A percentile compares a stretch with the other conserved stretches of the same genome.
Evolutionary conservation across 2,797 vertebrate genomes (phyloP).

Genomic region (Syndactyla subalaris): DNA sequence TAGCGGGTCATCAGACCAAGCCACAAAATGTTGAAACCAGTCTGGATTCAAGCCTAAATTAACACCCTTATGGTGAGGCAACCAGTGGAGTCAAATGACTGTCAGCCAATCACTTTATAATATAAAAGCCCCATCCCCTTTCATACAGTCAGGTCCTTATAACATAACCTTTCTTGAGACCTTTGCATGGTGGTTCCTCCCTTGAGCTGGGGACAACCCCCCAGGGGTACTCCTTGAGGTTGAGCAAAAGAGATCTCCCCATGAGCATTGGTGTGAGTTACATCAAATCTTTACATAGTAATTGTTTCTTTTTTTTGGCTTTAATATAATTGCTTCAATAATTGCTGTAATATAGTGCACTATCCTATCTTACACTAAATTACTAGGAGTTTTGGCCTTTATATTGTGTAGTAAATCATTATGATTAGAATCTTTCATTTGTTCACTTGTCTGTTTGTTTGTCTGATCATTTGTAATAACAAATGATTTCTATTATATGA

Average conservation of each 20-base stretch:
- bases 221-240: too few relatives aligned
- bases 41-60: background rate
- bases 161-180: too few relatives aligned
- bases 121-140: too few relatives aligned
- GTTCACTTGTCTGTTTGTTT: background rate
- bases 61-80: background rate
- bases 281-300: background rate
- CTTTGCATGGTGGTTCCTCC: too few relatives aligned
- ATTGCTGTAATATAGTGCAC: background rate
- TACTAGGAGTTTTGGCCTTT: background rate
- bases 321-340: background rate
- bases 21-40: background rate
- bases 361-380: background rate
- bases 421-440: background rate
- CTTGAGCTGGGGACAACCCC: too few relatives aligned
- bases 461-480: background rate
- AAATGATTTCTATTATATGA: background rate
- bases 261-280: background rate
- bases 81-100: background rate
- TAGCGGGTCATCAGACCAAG: background rate
- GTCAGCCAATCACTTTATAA: too few relatives aligned
- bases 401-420: background rate
- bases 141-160: too few relatives aligned
- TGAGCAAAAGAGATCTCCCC: too few relatives aligned
- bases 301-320: background rate